These are phyloP conservation scores for Octodon degus DNA, from an alignment of 2,113 vertebrate species.

Conservation along the genomic window DNA sequence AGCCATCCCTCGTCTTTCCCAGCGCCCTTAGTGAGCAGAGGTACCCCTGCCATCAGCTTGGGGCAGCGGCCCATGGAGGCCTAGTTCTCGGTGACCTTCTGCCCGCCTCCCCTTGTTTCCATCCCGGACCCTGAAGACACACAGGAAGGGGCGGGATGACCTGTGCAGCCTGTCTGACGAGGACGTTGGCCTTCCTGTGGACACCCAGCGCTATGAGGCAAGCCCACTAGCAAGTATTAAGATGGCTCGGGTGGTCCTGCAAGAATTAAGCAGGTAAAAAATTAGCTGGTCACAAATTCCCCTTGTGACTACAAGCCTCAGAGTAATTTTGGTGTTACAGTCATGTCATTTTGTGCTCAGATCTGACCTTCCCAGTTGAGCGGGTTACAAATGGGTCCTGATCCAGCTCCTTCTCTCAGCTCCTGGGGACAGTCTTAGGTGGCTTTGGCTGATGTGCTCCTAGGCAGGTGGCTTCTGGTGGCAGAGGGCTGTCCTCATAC, in stretches of 20 bases:
- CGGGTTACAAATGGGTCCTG: too few species aligned
- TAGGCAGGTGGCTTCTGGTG: neutral
- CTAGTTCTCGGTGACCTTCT: neutral
- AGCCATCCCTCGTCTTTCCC: neutral
- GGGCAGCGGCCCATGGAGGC: fast-evolving
- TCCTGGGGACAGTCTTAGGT: neutral
- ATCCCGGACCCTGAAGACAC: neutral
- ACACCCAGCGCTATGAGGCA: neutral
- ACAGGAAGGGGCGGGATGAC: neutral
- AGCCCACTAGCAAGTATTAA: neutral
- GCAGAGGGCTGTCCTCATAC: too few species aligned
- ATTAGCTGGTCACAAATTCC: neutral
- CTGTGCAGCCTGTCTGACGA: too few species aligned
- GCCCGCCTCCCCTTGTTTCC: neutral
- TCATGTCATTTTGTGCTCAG: neutral
- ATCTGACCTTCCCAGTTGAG: neutral
- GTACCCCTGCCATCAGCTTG: fast-evolving
- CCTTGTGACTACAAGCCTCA: neutral
- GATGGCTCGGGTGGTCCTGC: neutral
- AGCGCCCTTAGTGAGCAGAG: neutral
- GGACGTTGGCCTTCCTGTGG: neutral
- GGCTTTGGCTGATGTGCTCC: neutral
- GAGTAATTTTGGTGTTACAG: neutral
- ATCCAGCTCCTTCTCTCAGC: neutral
- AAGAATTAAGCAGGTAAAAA: neutral